A percentile compares a stretch with the other conserved stretches of the same genome.
These are phyloP conservation scores for Zosterops lateralis DNA, from an alignment of 2,113 vertebrate genomes.

Conservation along the genomic window DNA sequence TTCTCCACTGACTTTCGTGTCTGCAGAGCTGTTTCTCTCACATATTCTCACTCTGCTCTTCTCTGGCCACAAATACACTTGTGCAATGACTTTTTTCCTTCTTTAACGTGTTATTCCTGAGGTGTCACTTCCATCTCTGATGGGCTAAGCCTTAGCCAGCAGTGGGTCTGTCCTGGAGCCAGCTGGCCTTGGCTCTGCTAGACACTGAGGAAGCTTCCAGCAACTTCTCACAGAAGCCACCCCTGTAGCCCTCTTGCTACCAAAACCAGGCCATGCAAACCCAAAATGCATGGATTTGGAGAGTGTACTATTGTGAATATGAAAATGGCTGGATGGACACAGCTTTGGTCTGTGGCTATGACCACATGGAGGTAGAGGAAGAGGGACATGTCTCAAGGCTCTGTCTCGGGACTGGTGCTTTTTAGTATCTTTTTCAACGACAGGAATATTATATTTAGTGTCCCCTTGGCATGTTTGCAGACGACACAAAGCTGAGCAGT, in stretches of 20 bases:
- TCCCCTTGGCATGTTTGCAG: background rate
- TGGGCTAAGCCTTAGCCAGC: background rate
- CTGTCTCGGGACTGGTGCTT: background rate
- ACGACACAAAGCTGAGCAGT: background rate
- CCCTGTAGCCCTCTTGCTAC: background rate
- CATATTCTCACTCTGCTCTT: background rate
- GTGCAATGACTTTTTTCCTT: background rate
- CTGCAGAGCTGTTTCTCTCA: background rate
- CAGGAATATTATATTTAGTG: rapidly evolving
- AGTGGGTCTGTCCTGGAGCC: background rate
- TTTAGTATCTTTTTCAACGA: background rate
- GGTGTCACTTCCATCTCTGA: background rate
- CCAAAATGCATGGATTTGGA: background rate
- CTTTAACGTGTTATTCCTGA: background rate
- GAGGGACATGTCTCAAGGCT: background rate
- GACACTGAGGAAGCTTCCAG: background rate
- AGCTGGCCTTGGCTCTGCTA: background rate
- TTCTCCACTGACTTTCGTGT: background rate
- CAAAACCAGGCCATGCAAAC: background rate
- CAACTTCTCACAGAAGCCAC: background rate
- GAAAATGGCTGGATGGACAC: background rate
- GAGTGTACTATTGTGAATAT: background rate
- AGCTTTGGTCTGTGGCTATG: background rate
- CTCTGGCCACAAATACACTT: background rate
- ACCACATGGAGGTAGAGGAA: background rate